phyloP scores from a whole-genome alignment of 2,113 vertebrate species.

The Physeter macrocephalus region DNA sequence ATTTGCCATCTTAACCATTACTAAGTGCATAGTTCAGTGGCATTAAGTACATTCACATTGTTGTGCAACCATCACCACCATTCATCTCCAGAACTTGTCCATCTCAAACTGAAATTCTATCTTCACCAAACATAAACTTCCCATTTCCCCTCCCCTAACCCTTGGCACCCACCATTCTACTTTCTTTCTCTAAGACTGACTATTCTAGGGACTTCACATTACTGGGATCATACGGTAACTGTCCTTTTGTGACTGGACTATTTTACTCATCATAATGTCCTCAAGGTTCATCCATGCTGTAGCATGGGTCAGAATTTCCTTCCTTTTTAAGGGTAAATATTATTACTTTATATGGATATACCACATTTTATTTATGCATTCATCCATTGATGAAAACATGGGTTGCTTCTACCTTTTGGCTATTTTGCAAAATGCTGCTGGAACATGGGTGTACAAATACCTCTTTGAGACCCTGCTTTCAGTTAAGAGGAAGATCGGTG shows the following conservation, averaged over 20 bases:
- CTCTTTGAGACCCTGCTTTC: neutral
- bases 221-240: neutral
- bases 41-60: neutral
- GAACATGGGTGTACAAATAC: neutral
- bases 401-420: neutral
- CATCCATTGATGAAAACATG: neutral
- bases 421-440: neutral
- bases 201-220: neutral
- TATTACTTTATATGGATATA: neutral
- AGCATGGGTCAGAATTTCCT: neutral
- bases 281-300: neutral
- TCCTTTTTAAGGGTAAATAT: neutral
- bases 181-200: neutral
- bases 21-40: neutral
- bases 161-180: neutral
- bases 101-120: neutral
- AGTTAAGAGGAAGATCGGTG: neutral
- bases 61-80: too few relatives aligned
- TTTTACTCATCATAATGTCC: neutral
- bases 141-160: neutral
- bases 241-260: neutral
- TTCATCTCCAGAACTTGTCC: neutral
- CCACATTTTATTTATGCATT: neutral
- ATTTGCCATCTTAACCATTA: neutral
- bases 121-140: neutral